These are phyloP conservation scores for Lophius piscatorius DNA, from an alignment of 2,113 vertebrate genomes.

Conservation along the genomic window DNA sequence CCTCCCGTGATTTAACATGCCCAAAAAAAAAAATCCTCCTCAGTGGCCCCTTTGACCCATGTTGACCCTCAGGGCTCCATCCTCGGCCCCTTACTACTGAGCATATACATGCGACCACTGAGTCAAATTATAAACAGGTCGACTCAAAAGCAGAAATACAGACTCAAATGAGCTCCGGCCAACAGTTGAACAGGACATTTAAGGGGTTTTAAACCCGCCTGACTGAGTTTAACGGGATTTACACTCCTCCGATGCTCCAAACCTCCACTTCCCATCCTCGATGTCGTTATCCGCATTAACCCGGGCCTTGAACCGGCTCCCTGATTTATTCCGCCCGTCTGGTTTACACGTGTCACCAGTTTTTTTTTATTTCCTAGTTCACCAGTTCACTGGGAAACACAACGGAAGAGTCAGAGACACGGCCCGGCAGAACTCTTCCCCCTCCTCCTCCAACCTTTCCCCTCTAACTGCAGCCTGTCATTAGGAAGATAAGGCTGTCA, in stretches of 20 bases:
- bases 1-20: too few species aligned
- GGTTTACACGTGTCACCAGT: background rate
- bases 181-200: too few species aligned
- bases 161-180: too few species aligned
- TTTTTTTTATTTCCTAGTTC: background rate
- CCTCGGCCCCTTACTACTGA: too few species aligned
- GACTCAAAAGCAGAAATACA: too few species aligned
- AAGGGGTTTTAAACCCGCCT: too few species aligned
- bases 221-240: background rate
- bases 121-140: too few species aligned
- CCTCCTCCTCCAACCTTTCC: background rate
- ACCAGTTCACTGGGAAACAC: background rate
- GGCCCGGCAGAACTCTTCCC: background rate
- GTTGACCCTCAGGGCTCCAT: too few species aligned
- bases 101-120: too few species aligned
- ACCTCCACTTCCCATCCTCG: background rate
- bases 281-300: background rate
- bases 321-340: slow-evolving; percentile 8
- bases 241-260: background rate
- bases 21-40: too few species aligned
- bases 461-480: slow-evolving; percentile 28
- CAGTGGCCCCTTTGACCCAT: too few species aligned
- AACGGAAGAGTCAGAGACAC: background rate
- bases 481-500: slow-evolving; percentile 47
- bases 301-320: background rate